Conservation (phyloP, 2,797 vertebrate species). For the Myotis daubentonii region DNA sequence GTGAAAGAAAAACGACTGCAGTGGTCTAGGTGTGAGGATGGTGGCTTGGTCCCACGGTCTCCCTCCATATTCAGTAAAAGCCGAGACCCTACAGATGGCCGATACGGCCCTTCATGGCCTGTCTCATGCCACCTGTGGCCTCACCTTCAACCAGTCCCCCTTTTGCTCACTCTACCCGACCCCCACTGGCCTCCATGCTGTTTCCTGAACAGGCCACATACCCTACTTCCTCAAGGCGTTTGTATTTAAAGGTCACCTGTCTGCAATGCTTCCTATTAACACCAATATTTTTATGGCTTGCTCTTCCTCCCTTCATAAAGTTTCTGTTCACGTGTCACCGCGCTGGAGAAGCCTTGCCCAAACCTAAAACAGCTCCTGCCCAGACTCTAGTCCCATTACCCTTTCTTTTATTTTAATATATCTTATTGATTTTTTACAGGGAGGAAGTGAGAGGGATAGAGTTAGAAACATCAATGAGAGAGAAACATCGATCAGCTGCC, state of each 20-base stretch:
- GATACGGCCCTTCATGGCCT: background rate
- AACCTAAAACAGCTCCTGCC: background rate
- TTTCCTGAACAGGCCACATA: background rate
- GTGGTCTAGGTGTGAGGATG: background rate
- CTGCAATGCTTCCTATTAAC: background rate
- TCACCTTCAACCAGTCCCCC: background rate
- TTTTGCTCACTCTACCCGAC: background rate
- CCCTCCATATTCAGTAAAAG: background rate
- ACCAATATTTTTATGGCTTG: background rate
- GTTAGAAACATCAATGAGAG: too few species aligned
- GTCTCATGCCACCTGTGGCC: background rate
- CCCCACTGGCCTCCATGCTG: background rate
- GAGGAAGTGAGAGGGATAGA: too few species aligned
- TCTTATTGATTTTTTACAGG: too few species aligned
- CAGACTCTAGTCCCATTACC: background rate
- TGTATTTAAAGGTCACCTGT: background rate
- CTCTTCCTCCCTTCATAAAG: background rate
- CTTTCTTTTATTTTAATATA: background rate
- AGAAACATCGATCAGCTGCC: too few species aligned
- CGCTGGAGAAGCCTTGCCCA: background rate
- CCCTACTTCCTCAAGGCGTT: background rate
- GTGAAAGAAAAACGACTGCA: background rate
- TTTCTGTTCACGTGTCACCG: background rate
- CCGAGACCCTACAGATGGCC: background rate
- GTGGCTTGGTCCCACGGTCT: background rate